phyloP scores from a whole-genome alignment of 1,140 invertebrate species.

The Stegodyphus mimosarum region DNA sequence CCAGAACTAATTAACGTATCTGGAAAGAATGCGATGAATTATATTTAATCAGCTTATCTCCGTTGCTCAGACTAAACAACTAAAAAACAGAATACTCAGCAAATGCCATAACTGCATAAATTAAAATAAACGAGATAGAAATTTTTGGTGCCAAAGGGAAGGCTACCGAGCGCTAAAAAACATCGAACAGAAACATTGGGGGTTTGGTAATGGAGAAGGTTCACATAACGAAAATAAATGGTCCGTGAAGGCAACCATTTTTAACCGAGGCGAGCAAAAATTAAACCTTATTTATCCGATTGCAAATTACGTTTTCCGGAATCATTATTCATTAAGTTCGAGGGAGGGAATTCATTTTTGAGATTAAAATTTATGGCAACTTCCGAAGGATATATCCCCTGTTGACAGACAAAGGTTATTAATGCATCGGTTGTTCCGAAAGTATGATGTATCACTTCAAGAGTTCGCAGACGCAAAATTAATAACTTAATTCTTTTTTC shows the following conservation, averaged over 20 bases:
- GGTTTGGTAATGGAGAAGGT: constrained; percentile 30
- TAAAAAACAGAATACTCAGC: not conserved
- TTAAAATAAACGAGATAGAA: constrained; percentile 51
- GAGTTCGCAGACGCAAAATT: constrained; percentile 10
- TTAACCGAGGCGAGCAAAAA: constrained; percentile 38
- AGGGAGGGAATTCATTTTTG: constrained; percentile 51
- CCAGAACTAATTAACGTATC: constrained; percentile 20
- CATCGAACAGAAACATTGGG: not conserved
- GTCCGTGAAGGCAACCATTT: constrained; percentile 31
- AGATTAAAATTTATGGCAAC: constrained; percentile 54
- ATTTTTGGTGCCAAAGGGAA: constrained; percentile 1
- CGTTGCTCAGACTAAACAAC: not conserved
- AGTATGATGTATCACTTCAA: constrained; percentile 31
- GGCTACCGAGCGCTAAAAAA: constrained; percentile 17
- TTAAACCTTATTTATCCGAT: constrained; percentile 50
- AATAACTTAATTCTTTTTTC: constrained; percentile 30
- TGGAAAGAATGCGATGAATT: constrained; percentile 28
- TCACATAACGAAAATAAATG: constrained; percentile 46
- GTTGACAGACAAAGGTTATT: constrained; percentile 53
- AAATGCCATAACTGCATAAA: constrained; percentile 48
- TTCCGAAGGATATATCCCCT: constrained; percentile 5
- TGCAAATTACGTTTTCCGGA: constrained; percentile 51
- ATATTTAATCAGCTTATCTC: constrained; percentile 36
- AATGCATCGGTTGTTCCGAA: constrained; percentile 31
- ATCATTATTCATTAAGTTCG: constrained; percentile 51